Conservation (phyloP, 1,140 invertebrate species). For the Callitettix versicolor region DNA sequence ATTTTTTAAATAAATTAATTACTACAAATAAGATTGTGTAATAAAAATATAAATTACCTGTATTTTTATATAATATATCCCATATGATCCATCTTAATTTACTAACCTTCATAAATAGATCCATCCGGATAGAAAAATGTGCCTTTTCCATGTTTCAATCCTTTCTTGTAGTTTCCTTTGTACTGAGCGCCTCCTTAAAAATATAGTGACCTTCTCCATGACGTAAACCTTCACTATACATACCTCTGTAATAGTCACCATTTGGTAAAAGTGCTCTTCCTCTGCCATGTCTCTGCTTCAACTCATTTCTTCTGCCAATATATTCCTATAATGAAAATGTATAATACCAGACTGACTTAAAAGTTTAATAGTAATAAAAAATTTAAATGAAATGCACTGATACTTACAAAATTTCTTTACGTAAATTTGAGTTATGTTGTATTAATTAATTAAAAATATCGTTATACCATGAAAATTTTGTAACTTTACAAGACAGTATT, state of each 20-base stretch:
- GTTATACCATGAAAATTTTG: not conserved
- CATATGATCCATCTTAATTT: too few relatives aligned
- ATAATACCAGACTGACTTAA: too few relatives aligned
- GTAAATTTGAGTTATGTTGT: not conserved
- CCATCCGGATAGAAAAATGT: conserved; percentile 13
- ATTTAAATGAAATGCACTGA: not conserved
- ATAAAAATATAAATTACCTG: too few relatives aligned
- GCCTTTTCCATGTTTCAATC: conserved; percentile 11
- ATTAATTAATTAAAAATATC: not conserved
- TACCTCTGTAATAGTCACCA: conserved; percentile 9
- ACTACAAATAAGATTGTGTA: too few relatives aligned
- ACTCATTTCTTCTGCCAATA: conserved; percentile 9
- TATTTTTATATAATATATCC: too few relatives aligned
- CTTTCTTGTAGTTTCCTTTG: conserved; percentile 5
- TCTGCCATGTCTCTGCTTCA: conserved; percentile 11
- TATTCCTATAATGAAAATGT: conserved; percentile 4
- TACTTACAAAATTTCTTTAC: not conserved
- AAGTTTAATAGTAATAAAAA: too few relatives aligned
- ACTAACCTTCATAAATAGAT: conserved; percentile 12
- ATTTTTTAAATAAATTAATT: too few relatives aligned
- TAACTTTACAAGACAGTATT: not conserved
- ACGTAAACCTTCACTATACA: conserved; percentile 6
- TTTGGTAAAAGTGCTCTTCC: conserved; percentile 10
- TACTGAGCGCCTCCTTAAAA: conserved; percentile 11
- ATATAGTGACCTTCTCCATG: conserved; percentile 9